A percentile compares a stretch with the other conserved stretches of the same genome.
Conservation (phyloP, 2,888 invertebrate genomes). For the Coremacera marginata region DNA sequence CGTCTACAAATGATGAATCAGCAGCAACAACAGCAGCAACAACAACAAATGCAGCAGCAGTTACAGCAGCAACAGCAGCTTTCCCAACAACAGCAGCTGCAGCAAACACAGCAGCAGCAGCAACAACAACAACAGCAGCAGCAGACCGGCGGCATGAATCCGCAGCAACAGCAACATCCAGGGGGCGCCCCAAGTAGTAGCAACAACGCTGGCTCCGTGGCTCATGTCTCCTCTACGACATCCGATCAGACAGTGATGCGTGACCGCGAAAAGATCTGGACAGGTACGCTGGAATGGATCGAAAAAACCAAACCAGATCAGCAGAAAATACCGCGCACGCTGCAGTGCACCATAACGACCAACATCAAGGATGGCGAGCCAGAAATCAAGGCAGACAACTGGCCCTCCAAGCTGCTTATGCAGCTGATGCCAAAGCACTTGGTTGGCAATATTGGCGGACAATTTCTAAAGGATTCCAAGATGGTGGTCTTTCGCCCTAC, state of each 20-base stretch:
- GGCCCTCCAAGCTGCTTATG: constrained; percentile 94
- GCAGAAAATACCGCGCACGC: constrained; percentile 80
- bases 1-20: constrained; percentile 67
- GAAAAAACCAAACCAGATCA: constrained; percentile 89
- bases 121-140: constrained; percentile 49
- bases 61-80: constrained; percentile 61
- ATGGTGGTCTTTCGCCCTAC: constrained; percentile 91
- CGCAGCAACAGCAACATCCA: constrained; percentile 52
- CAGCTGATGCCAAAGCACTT: constrained; percentile 94
- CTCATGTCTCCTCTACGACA: constrained; percentile 38
- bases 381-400: constrained; percentile 91
- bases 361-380: constrained; percentile 85
- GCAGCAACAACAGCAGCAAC: constrained; percentile 66
- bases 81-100: constrained; percentile 59
- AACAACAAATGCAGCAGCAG: constrained; percentile 56
- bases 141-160: constrained; percentile 41
- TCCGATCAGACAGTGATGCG: constrained; percentile 54
- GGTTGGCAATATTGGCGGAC: constrained; percentile 90
- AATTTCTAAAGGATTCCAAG: constrained; percentile 90
- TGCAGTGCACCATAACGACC: constrained; percentile 82
- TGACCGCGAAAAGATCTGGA: constrained; percentile 74
- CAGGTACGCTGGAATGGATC: constrained; percentile 91
- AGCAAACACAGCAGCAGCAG: constrained; percentile 60
- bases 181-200: constrained; percentile 37
- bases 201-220: constrained; percentile 23